Percentiles rank a stretch among this genome's conserved stretches.
Conservation (phyloP, 2,797 vertebrate genomes). For the Bradypodion pumilum region DNA sequence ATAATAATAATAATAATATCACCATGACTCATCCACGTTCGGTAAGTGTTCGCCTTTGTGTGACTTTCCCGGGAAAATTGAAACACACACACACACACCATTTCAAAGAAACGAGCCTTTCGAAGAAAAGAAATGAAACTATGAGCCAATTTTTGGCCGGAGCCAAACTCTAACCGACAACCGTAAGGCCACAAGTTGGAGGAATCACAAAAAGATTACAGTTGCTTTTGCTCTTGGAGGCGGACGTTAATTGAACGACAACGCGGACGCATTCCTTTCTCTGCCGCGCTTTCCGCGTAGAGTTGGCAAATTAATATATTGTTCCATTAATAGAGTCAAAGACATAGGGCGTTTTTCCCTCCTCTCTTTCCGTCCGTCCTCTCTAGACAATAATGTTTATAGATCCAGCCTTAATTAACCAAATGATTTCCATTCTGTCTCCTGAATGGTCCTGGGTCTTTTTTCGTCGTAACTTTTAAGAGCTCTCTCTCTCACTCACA, state of each 20-base stretch:
- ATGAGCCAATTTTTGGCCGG: neutral
- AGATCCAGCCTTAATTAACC: conserved; percentile 74
- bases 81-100: neutral
- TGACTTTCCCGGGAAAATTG: neutral
- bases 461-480: conserved; percentile 61
- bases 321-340: neutral
- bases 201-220: neutral
- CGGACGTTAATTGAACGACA: neutral
- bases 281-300: neutral
- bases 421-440: conserved; percentile 72
- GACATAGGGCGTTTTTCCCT: neutral
- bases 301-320: neutral
- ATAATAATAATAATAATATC: too few relatives aligned
- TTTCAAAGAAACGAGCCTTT: neutral
- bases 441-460: conserved; percentile 62
- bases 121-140: neutral
- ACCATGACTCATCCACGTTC: too few relatives aligned
- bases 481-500: neutral
- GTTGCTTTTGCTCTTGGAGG: neutral
- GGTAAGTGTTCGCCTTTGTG: too few relatives aligned
- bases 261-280: neutral
- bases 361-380: neutral
- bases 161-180: neutral
- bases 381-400: conserved; percentile 49
- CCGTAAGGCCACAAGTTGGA: neutral